phyloP scores from a whole-genome alignment of 37 sponge, comb jelly and placozoan species.

The Chondrosia reniformis region DNA sequence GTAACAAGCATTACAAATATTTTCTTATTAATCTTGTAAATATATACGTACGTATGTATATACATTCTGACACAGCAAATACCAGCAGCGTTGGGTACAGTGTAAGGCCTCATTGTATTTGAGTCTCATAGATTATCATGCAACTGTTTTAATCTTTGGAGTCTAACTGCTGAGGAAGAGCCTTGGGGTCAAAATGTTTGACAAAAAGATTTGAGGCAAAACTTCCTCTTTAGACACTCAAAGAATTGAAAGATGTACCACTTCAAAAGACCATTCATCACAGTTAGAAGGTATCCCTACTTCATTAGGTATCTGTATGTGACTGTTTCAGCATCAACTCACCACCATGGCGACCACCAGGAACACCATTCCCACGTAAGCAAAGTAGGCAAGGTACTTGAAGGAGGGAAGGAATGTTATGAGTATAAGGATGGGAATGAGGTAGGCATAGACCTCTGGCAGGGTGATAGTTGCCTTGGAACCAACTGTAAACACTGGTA shows the following conservation, averaged over 20 bases:
- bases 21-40: too few relatives aligned
- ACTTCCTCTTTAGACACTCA: too few relatives aligned
- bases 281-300: background rate
- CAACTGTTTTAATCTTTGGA: too few relatives aligned
- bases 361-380: constrained; percentile 81
- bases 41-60: background rate
- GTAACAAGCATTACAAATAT: too few relatives aligned
- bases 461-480: constrained; percentile 26
- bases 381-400: constrained; percentile 69
- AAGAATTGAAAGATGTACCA: too few relatives aligned
- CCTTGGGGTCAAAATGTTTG: too few relatives aligned
- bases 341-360: constrained; percentile 73
- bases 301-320: background rate
- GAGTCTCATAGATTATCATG: too few relatives aligned
- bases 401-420: constrained; percentile 84
- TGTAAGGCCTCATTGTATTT: too few relatives aligned
- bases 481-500: background rate
- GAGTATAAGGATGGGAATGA: constrained; percentile 70
- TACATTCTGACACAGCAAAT: constrained; percentile 27
- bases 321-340: constrained; percentile 41
- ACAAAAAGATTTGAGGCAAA: too few relatives aligned
- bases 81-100: too few relatives aligned
- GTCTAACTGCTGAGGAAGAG: too few relatives aligned
- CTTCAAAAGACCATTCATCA: background rate
- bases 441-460: constrained; percentile 62